A percentile compares a stretch with the other conserved stretches of the same genome.
These are phyloP conservation scores for Micromesistius poutassou DNA, from an alignment of 2,797 vertebrate species.

Conservation along the genomic window DNA sequence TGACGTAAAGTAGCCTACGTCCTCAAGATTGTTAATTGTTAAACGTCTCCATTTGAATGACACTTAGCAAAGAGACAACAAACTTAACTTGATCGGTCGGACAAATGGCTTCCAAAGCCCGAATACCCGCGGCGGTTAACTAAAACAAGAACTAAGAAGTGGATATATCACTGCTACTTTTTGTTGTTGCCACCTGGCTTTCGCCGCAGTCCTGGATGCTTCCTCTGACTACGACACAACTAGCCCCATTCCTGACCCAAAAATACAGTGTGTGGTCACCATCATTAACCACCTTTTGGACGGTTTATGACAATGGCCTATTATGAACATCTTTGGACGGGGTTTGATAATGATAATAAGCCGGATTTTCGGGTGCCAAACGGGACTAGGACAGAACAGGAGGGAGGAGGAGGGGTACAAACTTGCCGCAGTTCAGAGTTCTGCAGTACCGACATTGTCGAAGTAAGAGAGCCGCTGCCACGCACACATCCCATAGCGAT, in stretches of 20 bases:
- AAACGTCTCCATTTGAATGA: too few species aligned
- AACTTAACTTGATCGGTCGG: not conserved
- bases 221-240: conserved; percentile 49
- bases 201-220: conserved; percentile 58
- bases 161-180: not conserved
- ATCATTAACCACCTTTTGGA: not conserved
- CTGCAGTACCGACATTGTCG: conserved; percentile 55
- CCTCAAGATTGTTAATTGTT: not conserved
- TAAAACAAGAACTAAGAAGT: not conserved
- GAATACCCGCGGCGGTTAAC: not conserved
- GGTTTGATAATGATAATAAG: not conserved
- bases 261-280: not conserved
- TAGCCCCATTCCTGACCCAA: not conserved
- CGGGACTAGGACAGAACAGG: not conserved
- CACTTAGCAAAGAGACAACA: not conserved
- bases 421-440: conserved; percentile 76
- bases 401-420: conserved; percentile 18
- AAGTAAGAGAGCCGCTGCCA: conserved; percentile 49
- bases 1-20: not conserved
- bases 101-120: not conserved
- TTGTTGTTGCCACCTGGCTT: conserved; percentile 50
- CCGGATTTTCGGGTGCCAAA: not conserved
- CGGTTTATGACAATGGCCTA: not conserved
- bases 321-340: not conserved
- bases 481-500: not conserved